phyloP scores from a whole-genome alignment of 1,140 invertebrate species.

The Atta texana region DNA sequence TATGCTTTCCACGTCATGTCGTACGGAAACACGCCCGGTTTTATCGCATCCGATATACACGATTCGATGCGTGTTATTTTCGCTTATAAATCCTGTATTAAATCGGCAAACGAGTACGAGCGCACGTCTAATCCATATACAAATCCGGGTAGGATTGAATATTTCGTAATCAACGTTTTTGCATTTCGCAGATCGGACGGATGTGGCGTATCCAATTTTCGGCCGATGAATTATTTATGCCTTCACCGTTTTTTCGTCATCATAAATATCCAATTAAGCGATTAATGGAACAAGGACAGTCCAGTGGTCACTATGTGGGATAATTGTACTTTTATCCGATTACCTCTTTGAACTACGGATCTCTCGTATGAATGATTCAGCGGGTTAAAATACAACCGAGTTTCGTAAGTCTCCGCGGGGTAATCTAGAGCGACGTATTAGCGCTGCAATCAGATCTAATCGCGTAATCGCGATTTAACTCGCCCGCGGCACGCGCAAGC shows the following conservation, averaged over 20 bases:
- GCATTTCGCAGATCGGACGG: conserved; percentile 18
- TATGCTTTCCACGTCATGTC: neutral
- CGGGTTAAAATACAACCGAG: conserved; percentile 20
- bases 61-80: conserved; percentile 14
- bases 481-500: conserved; percentile 20
- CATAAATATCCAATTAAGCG: conserved; percentile 60
- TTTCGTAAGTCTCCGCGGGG: conserved; percentile 36
- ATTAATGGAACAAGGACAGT: conserved; percentile 52
- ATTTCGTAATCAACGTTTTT: conserved; percentile 52
- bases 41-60: neutral
- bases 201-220: conserved; percentile 54
- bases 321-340: conserved; percentile 60
- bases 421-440: conserved; percentile 57
- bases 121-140: conserved; percentile 39
- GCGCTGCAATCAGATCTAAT: conserved; percentile 46
- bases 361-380: conserved; percentile 22
- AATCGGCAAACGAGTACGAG: neutral
- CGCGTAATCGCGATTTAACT: conserved; percentile 48
- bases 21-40: neutral
- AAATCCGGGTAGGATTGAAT: conserved; percentile 45
- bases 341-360: conserved; percentile 26
- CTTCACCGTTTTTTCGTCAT: conserved; percentile 37
- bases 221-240: conserved; percentile 58
- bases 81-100: neutral
- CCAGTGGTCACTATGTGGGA: conserved; percentile 7